Evolutionary conservation across 2,113 vertebrate species (phyloP).

Genomic region (Psittacula cyanocephala): DNA sequence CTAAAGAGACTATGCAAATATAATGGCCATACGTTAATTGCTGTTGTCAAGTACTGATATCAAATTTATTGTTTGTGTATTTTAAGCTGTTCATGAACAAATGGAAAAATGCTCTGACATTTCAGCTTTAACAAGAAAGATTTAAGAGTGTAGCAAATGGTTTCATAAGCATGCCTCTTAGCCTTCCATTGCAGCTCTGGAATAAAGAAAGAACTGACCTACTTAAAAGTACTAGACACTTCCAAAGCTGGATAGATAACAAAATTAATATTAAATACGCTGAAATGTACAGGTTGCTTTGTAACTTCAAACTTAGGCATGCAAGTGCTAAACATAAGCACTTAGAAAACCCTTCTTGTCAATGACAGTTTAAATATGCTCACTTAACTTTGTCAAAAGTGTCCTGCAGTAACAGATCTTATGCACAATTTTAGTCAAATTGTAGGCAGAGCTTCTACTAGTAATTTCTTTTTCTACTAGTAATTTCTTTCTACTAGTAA

Average conservation of each 20-base stretch:
- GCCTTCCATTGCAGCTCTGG: not conserved
- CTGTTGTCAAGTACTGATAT: conserved; percentile 57
- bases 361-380: not conserved
- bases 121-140: not conserved
- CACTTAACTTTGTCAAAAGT: not conserved
- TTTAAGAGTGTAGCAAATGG: not conserved
- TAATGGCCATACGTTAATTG: conserved; percentile 72
- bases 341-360: accelerated
- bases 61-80: conserved; percentile 67
- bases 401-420: not conserved
- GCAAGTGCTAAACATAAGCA: not conserved
- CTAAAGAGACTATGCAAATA: conserved; percentile 39
- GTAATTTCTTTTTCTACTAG: no score
- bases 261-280: not conserved
- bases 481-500: not conserved
- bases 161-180: not conserved
- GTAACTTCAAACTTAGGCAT: not conserved
- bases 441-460: not conserved
- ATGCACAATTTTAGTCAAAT: not conserved
- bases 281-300: not conserved
- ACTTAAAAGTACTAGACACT: not conserved
- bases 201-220: not conserved
- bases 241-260: not conserved
- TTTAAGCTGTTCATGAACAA: conserved; percentile 28
- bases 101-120: not conserved